Percentiles rank a stretch among this genome's conserved stretches.
phyloP scores from a whole-genome alignment of 2,797 vertebrate genomes.

The Myoxocephalus aenaeus region DNA sequence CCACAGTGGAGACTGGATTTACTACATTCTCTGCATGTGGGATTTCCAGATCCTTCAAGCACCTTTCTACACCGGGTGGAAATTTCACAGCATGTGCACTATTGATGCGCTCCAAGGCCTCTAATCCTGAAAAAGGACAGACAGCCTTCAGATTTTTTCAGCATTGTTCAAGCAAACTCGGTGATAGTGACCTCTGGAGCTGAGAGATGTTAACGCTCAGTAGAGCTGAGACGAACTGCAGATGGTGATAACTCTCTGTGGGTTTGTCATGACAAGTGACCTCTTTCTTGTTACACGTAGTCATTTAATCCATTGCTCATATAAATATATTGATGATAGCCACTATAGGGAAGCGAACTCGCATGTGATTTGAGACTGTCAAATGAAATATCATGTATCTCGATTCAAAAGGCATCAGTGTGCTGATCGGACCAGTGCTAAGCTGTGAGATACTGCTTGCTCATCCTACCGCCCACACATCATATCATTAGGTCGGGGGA shows the following conservation, averaged over 20 bases:
- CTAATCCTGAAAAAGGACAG: background rate
- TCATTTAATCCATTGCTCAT: constrained; percentile 17
- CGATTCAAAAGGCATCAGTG: constrained; percentile 19
- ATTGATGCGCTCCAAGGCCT: background rate
- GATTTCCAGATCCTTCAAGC: background rate
- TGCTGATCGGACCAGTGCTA: constrained; percentile 11
- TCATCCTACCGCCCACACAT: constrained; percentile 24
- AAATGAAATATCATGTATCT: constrained; percentile 22
- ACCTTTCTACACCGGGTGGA: background rate
- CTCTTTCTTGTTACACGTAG: background rate
- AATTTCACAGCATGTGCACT: background rate
- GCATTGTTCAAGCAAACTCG: background rate
- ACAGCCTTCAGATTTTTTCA: too few species aligned
- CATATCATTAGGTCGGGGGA: constrained; percentile 46
- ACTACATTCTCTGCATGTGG: background rate
- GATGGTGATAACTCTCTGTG: constrained; percentile 7
- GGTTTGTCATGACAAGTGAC: constrained; percentile 3
- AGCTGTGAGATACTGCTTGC: constrained; percentile 18
- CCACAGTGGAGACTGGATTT: background rate
- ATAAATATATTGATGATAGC: constrained; percentile 14
- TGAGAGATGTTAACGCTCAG: background rate
- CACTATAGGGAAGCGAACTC: constrained; percentile 14
- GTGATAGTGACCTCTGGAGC: background rate
- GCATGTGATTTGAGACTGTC: constrained; percentile 17
- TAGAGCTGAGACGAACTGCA: background rate